Conservation (phyloP, 2,888 invertebrate species). For the Lypha dubia region DNA sequence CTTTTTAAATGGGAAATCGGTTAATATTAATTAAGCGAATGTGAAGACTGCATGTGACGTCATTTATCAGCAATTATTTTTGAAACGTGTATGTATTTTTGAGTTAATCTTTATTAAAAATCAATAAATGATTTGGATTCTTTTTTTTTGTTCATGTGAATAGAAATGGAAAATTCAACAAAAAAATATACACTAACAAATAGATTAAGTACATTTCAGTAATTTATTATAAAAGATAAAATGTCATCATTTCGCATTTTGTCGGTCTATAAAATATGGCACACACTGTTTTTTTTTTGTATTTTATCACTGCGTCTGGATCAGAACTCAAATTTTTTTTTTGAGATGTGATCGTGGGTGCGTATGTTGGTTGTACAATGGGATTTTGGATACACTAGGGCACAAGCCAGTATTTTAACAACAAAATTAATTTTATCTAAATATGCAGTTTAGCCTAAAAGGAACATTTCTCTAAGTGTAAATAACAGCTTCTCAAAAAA, state of each 20-base stretch:
- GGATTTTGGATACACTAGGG: too few relatives aligned
- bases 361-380: too few relatives aligned
- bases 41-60: conserved; percentile 33
- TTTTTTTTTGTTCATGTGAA: neutral
- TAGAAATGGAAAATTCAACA: conserved; percentile 1
- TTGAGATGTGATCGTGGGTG: too few relatives aligned
- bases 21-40: conserved; percentile 43
- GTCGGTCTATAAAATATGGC: too few relatives aligned
- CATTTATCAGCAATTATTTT: conserved; percentile 47
- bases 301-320: too few relatives aligned
- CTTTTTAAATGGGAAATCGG: conserved; percentile 57
- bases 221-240: neutral
- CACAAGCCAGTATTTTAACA: too few relatives aligned
- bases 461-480: too few relatives aligned
- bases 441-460: too few relatives aligned
- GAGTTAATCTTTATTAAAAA: conserved; percentile 41
- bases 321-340: too few relatives aligned
- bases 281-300: too few relatives aligned
- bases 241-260: neutral
- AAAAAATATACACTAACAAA: neutral
- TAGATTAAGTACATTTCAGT: neutral
- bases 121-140: conserved; percentile 22
- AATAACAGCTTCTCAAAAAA: too few relatives aligned
- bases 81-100: conserved; percentile 18
- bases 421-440: too few relatives aligned